Conservation (phyloP, 2,113 vertebrate genomes). For the Myocastor coypus region DNA sequence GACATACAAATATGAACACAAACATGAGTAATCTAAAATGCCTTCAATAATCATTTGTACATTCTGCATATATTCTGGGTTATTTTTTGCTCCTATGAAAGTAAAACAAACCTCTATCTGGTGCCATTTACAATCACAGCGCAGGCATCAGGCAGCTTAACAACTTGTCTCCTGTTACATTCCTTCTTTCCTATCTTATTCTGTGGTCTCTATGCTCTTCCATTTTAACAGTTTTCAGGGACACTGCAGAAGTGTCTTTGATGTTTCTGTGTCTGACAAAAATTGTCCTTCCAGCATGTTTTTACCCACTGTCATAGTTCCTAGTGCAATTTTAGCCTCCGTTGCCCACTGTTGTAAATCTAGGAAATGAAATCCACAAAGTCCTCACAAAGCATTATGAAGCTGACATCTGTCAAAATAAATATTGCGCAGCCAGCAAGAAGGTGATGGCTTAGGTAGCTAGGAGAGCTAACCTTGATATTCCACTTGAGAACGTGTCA, state of each 20-base stretch:
- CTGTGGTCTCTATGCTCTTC: not conserved
- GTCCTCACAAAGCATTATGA: slow-evolving; percentile 55
- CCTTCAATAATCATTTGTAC: not conserved
- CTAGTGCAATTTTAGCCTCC: slow-evolving; percentile 65
- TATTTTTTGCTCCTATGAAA: not conserved
- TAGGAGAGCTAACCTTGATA: slow-evolving; percentile 26
- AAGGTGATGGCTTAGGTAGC: not conserved
- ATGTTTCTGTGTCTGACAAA: slow-evolving; percentile 39
- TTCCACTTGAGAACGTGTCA: slow-evolving; percentile 31
- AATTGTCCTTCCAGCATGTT: slow-evolving; percentile 48
- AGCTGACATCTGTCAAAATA: slow-evolving; percentile 65
- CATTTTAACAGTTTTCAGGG: not conserved
- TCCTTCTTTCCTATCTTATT: not conserved
- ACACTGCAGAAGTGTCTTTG: slow-evolving; percentile 6
- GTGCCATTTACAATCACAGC: rapidly evolving
- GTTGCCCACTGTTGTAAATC: slow-evolving; percentile 68
- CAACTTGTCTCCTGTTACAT: not conserved
- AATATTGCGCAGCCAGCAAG: slow-evolving; percentile 59
- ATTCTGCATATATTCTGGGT: not conserved
- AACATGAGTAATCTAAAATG: not conserved
- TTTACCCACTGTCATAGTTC: slow-evolving; percentile 45
- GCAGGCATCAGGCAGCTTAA: not conserved
- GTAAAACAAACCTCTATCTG: not conserved
- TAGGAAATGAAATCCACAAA: slow-evolving; percentile 71
- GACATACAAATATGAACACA: not conserved